These are phyloP conservation scores for Physeter macrocephalus DNA, from an alignment of 2,113 vertebrate species.

Conservation along the genomic window DNA sequence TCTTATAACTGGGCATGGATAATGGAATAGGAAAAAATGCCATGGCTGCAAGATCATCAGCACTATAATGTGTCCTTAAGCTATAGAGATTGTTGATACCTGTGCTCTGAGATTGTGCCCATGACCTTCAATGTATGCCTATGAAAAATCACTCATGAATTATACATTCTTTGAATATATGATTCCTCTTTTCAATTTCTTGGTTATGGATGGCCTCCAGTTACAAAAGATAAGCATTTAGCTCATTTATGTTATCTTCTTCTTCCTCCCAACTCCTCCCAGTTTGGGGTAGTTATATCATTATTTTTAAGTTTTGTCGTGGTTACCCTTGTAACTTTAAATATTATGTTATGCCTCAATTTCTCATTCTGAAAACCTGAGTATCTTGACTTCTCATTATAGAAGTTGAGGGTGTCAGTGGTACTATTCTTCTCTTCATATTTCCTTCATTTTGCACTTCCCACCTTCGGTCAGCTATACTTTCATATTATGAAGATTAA, in stretches of 20 bases:
- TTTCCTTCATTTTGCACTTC: background rate
- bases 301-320: slow-evolving; percentile 9
- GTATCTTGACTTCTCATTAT: background rate
- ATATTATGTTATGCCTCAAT: background rate
- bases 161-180: background rate
- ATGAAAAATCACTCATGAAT: background rate
- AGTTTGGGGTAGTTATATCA: background rate
- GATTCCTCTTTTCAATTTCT: background rate
- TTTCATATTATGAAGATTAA: background rate
- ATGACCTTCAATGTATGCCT: no score
- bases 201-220: background rate
- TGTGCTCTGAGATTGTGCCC: background rate
- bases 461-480: background rate
- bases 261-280: background rate
- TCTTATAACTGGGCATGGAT: background rate
- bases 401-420: background rate
- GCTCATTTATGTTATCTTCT: background rate
- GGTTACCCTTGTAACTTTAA: background rate
- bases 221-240: background rate
- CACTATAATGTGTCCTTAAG: background rate
- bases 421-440: background rate
- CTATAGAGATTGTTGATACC: background rate
- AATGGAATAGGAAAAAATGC: background rate
- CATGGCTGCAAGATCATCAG: background rate
- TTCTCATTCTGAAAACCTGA: background rate